Evolutionary conservation across 2,888 invertebrate species (phyloP).

Genomic region (Napeogenes sylphis): DNA sequence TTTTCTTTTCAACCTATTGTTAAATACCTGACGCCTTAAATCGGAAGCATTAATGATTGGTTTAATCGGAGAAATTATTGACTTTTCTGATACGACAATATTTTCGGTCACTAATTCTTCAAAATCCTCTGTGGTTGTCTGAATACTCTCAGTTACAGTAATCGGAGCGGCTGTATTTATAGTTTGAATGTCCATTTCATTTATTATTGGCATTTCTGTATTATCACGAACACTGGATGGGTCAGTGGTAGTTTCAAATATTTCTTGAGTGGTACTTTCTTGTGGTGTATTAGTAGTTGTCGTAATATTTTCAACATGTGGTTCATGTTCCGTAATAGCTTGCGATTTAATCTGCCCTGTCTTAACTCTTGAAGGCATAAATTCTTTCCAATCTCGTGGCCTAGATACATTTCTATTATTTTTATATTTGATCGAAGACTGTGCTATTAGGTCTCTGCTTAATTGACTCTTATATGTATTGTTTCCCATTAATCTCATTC

Average conservation of each 20-base stretch:
- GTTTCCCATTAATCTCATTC: slow-evolving; percentile 54
- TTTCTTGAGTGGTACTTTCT: slow-evolving; percentile 32
- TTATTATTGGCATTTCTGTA: slow-evolving; percentile 15
- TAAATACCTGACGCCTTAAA: slow-evolving; percentile 54
- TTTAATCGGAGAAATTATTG: slow-evolving; percentile 37
- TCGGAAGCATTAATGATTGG: slow-evolving; percentile 46
- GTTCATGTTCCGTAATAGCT: slow-evolving; percentile 36
- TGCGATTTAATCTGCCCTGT: slow-evolving; percentile 25
- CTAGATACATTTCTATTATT: slow-evolving; percentile 53
- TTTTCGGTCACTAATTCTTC: slow-evolving; percentile 20
- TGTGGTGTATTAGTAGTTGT: slow-evolving; percentile 35
- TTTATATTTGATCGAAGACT: slow-evolving; percentile 54
- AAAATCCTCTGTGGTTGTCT: slow-evolving; percentile 7
- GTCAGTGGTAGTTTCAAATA: slow-evolving; percentile 24
- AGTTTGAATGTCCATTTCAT: slow-evolving; percentile 11
- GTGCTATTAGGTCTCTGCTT: slow-evolving; percentile 57
- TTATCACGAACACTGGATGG: slow-evolving; percentile 8
- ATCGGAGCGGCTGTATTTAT: slow-evolving; percentile 3
- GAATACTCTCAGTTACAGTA: slow-evolving; percentile 9
- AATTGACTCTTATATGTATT: slow-evolving; percentile 55
- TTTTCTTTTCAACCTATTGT: slow-evolving; percentile 60
- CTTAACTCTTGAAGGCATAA: slow-evolving; percentile 45
- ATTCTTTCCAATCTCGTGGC: slow-evolving; percentile 54
- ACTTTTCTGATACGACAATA: slow-evolving; percentile 38
- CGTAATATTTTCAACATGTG: slow-evolving; percentile 31